Base-by-base conservation (phyloP, 2,797 vertebrate genomes). In the Gallinago stenura region DNA sequence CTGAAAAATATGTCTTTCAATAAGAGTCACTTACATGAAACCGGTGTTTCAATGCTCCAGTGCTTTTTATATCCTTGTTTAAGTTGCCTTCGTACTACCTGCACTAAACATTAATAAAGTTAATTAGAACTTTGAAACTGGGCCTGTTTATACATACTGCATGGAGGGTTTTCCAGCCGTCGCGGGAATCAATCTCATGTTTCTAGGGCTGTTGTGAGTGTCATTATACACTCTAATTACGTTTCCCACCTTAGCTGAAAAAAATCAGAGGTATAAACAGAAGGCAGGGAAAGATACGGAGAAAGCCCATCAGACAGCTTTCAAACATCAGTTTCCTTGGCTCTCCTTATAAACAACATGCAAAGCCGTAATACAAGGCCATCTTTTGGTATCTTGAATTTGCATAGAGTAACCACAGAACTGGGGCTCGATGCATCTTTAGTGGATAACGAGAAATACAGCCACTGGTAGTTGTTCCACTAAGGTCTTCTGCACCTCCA, bases 71-170 rank as follows among this genome's bases (percentile, higher is more conserved):
- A 95, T 95, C 88, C 96, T 96, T 97, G 89, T 96, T 97, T 94
- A 95, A 97, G 94, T 95, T 97, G 94, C 94, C 86, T 95, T 97
- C 78, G 70, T 97, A 94, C 88, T 95, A 96, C 94, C 89, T 95
- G 80, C 93, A 97, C 93, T 93, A 95, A 97, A 94, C 90, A 97
- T 95, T 97, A 97, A 98, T 97, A 97, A 98, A 98, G 91, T 97
- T 97, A 97, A 98, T 96, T 98, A 97, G 90, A 97, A 97, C 81
- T 96, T 5, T 3, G 94, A 97, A 93, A 82, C 71, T 72, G 50
- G 54, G 48, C 89, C 82, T 94, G 66, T 95, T 96, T 96, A 91
- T 94, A 91, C 84, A 61, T 87, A 37, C 31, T 26, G 82, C 66
- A 61, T 31, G 56, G 65, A 79, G 53, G 56, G 43, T 26, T 76